Evolutionary conservation across 64 coral and sea anemone species (phyloP), one percentile per base, ranked within the genome.

Genomic region (Exaiptasia diaphana): DNA sequence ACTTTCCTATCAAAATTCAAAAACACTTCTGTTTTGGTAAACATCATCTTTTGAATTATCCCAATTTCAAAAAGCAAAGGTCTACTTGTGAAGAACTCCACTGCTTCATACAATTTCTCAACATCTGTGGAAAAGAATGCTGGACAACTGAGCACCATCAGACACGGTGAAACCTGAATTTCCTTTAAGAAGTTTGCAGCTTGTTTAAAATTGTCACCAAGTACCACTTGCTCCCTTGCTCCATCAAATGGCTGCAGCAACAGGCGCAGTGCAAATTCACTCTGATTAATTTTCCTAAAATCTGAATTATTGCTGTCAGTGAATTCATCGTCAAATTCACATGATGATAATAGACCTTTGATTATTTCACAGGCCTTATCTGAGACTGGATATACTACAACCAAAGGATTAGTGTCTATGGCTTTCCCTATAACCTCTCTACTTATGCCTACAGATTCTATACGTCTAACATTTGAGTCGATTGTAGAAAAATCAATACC

Each of bases 61-160:
- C 85, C 85, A 26, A 75, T 99, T 77, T 99, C 95, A 67, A 92
- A 80, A 15, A 93, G 38, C 25, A 99, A 37, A 43, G 95, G 95
- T 41, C 79, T 92, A 32, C 75, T 82, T 33, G 75, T 85, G 29
- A 99, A 88, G 67, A 99, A 99, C 38, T 72, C 45, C 12, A 93
- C 53, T n/a, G 95, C 74, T 53, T 74, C 69, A 1, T 64, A 11
- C 4, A 99, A 75, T 10, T 34, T 80, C 6, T 73, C 18, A 32
- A 79, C 22, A 41, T 88, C 58, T 71, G 85, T 69, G 62, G 68
- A 53, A 54, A 99, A 91, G 38, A 99, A 85, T 28, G 76, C 44
- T 36, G 95, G 95, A 75, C 76, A 88, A n/a, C 60, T 99, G 26
- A 82, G 73, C 34, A 88, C 65, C 7, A 99, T 74, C 24, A 85